Evolutionary conservation across 2,888 invertebrate species (phyloP).

Genomic region (Callinectes sapidus): DNA sequence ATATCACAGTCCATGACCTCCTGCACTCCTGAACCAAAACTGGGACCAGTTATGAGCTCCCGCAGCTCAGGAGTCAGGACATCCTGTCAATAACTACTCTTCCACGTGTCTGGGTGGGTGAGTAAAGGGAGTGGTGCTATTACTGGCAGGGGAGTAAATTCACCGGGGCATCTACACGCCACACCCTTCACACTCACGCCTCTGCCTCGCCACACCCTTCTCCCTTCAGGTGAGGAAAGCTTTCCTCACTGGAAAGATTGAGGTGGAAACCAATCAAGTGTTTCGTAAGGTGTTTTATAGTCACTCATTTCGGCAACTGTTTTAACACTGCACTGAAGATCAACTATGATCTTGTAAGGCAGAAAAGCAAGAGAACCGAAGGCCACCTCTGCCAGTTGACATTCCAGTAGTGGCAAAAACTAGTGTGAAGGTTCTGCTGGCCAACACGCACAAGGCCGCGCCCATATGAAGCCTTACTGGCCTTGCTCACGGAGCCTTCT

Average conservation of each 20-base stretch:
- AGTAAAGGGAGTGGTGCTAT: background rate
- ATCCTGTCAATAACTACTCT: background rate
- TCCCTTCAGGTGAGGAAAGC: background rate
- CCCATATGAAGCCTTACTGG: background rate
- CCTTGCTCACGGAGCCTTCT: conserved; percentile 14
- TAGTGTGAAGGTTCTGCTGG: conserved; percentile 28
- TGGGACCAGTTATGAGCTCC: background rate
- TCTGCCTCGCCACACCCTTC: background rate
- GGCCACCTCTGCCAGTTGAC: conserved; percentile 34
- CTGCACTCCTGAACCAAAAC: background rate
- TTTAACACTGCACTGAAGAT: conserved; percentile 14
- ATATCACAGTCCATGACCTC: conserved; percentile 13
- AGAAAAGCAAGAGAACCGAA: background rate
- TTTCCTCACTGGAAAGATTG: background rate
- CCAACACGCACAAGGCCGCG: conserved; percentile 16
- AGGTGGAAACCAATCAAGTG: background rate
- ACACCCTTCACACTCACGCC: conserved; percentile 21
- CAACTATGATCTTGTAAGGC: background rate
- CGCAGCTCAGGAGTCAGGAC: background rate
- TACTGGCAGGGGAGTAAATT: background rate
- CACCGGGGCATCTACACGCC: background rate
- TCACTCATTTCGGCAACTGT: background rate
- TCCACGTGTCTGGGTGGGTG: background rate
- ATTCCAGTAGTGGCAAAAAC: conserved; percentile 32
- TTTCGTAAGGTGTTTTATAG: background rate